Conservation (phyloP, 2,888 invertebrate genomes). For the Thyatira batis region DNA sequence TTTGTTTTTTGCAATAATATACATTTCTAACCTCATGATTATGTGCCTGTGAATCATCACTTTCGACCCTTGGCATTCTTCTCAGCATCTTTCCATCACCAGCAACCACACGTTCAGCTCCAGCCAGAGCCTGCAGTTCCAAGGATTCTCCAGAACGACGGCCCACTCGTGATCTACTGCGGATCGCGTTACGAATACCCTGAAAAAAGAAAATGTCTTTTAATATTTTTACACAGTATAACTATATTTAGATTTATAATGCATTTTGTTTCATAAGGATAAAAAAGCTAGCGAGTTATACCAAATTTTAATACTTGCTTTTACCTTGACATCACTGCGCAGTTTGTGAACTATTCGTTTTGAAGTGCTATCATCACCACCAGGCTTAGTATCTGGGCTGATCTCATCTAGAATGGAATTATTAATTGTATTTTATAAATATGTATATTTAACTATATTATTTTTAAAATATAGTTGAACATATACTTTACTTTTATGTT, state of each 20-base stretch:
- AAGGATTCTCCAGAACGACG: constrained; percentile 84
- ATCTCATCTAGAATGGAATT: constrained; percentile 55
- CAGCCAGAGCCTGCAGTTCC: constrained; percentile 77
- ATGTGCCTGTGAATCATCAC: constrained; percentile 84
- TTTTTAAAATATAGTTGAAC: constrained; percentile 4
- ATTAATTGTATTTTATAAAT: neutral
- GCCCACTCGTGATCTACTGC: constrained; percentile 80
- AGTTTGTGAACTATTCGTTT: constrained; percentile 92
- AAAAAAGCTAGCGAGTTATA: neutral
- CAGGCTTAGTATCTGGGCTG: constrained; percentile 66
- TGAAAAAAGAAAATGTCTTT: constrained; percentile 36
- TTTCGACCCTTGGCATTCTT: constrained; percentile 88
- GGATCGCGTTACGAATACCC: constrained; percentile 83
- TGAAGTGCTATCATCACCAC: constrained; percentile 85
- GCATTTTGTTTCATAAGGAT: neutral
- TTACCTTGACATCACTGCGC: constrained; percentile 90
- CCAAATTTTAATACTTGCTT: constrained; percentile 11
- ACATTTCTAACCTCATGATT: constrained; percentile 52
- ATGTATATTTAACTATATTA: constrained; percentile 7
- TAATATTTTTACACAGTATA: constrained; percentile 3
- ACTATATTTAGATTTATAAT: too few species aligned
- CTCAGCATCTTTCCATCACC: constrained; percentile 82
- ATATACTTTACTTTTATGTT: constrained; percentile 28
- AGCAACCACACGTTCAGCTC: constrained; percentile 61
- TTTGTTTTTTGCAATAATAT: neutral